Base-by-base conservation (phyloP, 2,797 vertebrate genomes). In the Molossus molossus region DNA sequence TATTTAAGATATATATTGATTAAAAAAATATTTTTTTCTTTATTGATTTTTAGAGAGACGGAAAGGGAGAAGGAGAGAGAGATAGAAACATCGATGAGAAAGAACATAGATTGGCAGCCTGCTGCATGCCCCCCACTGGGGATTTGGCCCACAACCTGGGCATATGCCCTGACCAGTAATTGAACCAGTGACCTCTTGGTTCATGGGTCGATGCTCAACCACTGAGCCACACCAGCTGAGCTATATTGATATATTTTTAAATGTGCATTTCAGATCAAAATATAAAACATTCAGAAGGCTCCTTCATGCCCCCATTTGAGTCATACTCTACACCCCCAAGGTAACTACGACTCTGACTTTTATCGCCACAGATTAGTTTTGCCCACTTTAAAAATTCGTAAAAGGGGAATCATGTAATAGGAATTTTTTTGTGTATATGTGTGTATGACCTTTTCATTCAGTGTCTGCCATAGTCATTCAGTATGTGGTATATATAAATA, bases 291-390 rank as follows among this genome's bases (percentile, higher is more conserved):
- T 64, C 37, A 79, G 62, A 91, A 75, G 18, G 37, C 48, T 64
- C 17, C 21, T 57, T 75, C 14, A 84, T 48, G 21, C 27, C 58
- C 82, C 70, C 20, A 10, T 76, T 45, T 67, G 77, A 94, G 15
- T 94, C 48, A 67, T 57, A 79, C 12, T 50, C 29, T 45, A 45
- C 27, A 72, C 5, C 65, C 27, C 45, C 33, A 23, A 84, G 45
- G 53, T 80, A 86, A 92, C 21, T 37, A 48, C 14, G 60, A 48
- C 94, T 83, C 29, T 75, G 27, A 70, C 45, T 96, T 93, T 45
- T 89, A 57, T 69, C 57, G 77, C 27, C 17, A 77, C 17, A 77
- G 50, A 64, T 67, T 83, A 89, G 33, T 79, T 72, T 83, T 77
- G 37, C 18, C 20, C 40, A 53, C n/a, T 85, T 85, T 13, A 88